Base-by-base conservation (phyloP, 2,113 vertebrate genomes). In the Hepsetus odoe region DNA sequence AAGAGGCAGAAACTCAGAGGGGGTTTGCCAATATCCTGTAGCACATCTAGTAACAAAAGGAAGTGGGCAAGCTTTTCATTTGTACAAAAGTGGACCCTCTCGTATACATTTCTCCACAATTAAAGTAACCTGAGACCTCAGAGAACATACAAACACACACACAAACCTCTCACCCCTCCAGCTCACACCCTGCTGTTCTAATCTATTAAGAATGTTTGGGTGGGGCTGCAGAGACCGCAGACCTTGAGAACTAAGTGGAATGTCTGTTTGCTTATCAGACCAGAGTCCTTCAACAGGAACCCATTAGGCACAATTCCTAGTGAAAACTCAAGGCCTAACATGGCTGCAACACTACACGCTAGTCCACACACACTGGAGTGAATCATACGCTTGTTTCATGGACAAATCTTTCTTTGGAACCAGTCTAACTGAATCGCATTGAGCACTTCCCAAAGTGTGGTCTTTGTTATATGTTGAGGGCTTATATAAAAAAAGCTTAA, bases 291-390 rank as follows among this genome's bases (percentile, higher is more conserved):
- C 46, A 30, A 11, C 2, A 42, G 7, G n/a, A 40, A 62, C 18
- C 59, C 59, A 65, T 11, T 38, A 65, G 12, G 46, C 22, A 30
- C 22, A 76, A 55, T 67, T 53, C 30, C 49, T 38, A 16, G 18
- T 35, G 18, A 66, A 53, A 55, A 24, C 32, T 40, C 24, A 35
- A 55, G 62, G 28, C 55, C 67, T 76, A 67, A 56, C 53, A 51
- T 76, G 74, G 40, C 74, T 67, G 72, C 55, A 44, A 35, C 40
- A 26, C 55, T 24, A 67, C 76, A 61, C 49, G 71, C 67, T 51
- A 71, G 51, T 71, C 61, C 55, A 9, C 55, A 42, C 20, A 70
- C 35, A 35, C 26, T n/a, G 56, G 18, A 44, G n/a, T 78, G 56
- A 71, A 56, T 46, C 38, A 62, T 32, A 44, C 32, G 16, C 51